These are phyloP conservation scores for Eumerus sabulonum DNA, from an alignment of 2,888 invertebrate genomes.

Conservation along the genomic window DNA sequence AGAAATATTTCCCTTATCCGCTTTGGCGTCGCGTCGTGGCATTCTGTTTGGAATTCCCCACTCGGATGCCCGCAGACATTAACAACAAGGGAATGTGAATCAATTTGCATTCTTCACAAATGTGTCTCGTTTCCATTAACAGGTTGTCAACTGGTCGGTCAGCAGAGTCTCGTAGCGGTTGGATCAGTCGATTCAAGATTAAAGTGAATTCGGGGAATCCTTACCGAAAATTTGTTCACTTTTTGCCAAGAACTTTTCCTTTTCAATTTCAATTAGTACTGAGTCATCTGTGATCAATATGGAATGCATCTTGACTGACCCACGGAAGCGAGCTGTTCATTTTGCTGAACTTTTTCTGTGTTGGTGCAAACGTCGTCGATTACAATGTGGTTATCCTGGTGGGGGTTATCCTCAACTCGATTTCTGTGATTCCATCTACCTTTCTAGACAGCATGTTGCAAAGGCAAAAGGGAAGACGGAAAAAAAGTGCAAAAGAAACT, in stretches of 20 bases:
- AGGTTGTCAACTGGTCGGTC: conserved; percentile 14
- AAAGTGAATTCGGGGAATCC: background rate
- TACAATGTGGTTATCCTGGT: conserved; percentile 58
- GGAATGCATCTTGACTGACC: conserved; percentile 8
- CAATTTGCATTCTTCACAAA: conserved; percentile 50
- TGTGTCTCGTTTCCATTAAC: conserved; percentile 16
- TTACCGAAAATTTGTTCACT: conserved; percentile 7
- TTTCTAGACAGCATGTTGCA: too few relatives aligned
- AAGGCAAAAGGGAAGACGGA: background rate
- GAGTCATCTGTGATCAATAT: conserved; percentile 58
- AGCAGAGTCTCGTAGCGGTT: too few relatives aligned
- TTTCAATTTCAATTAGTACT: conserved; percentile 59
- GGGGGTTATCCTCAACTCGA: conserved; percentile 20
- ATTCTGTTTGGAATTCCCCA: background rate
- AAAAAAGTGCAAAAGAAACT: background rate
- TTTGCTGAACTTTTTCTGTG: conserved; percentile 12
- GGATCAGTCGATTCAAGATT: conserved; percentile 1
- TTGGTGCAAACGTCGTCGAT: conserved; percentile 20
- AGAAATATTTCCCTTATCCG: conserved; percentile 15
- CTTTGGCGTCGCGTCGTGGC: background rate
- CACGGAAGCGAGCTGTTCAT: conserved; percentile 23
- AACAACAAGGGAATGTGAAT: conserved; percentile 20
- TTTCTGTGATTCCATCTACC: too few relatives aligned
- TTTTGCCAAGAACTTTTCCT: conserved; percentile 32
- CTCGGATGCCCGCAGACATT: background rate